Conservation (phyloP, 2,797 vertebrate genomes). For the Ataeniobius toweri region DNA sequence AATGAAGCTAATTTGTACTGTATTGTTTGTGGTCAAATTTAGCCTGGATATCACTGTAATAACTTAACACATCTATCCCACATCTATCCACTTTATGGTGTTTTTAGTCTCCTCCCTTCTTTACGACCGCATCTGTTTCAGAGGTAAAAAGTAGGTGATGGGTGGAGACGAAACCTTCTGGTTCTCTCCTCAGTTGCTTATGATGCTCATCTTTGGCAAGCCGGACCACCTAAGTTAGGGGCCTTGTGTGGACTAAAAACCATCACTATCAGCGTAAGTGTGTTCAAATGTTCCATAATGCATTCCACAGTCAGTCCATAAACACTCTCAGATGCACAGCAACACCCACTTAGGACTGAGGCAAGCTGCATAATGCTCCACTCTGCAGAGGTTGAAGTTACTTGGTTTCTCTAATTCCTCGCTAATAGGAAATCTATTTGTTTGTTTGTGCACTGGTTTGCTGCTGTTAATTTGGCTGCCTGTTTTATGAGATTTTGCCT, state of each 20-base stretch:
- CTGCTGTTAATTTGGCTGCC: slow-evolving; percentile 69
- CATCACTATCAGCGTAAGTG: slow-evolving; percentile 74
- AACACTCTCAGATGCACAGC: slow-evolving; percentile 81
- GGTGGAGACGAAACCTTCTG: slow-evolving; percentile 69
- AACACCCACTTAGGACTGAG: slow-evolving; percentile 62
- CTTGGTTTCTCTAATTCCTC: slow-evolving; percentile 72
- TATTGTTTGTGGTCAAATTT: no score
- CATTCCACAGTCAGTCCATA: slow-evolving; percentile 82
- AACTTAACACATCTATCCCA: no score
- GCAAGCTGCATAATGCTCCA: slow-evolving; percentile 53
- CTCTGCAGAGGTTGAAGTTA: slow-evolving; percentile 66
- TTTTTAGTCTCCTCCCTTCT: slow-evolving; percentile 71
- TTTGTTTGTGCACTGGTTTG: slow-evolving; percentile 73
- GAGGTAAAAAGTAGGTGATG: slow-evolving; percentile 75
- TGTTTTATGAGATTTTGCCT: slow-evolving; percentile 68
- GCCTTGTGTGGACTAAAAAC: slow-evolving; percentile 72
- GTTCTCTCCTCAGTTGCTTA: slow-evolving; percentile 34
- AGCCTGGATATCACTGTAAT: no score
- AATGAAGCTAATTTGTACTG: no score
- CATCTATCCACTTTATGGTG: slow-evolving; percentile 63
- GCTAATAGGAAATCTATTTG: slow-evolving; percentile 75
- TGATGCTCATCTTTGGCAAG: slow-evolving; percentile 63
- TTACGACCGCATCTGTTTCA: slow-evolving; percentile 76
- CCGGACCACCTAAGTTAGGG: slow-evolving; percentile 75
- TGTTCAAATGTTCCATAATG: slow-evolving; percentile 81